Evolutionary conservation across 1,140 invertebrate species (phyloP).

Genomic region (Berghia stephanieae): DNA sequence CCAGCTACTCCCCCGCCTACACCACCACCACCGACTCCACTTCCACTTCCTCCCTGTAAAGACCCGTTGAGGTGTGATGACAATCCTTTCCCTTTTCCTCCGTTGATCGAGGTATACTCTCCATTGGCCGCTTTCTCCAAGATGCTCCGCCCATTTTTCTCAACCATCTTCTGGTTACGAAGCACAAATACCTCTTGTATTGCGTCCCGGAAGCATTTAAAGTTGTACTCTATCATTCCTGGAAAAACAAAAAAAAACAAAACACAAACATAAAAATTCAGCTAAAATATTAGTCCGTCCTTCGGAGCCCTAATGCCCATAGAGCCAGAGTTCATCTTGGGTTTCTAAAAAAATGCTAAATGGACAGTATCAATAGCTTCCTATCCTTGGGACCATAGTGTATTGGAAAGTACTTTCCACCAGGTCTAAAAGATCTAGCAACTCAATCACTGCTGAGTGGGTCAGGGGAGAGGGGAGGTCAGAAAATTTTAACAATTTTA

Average conservation of each 20-base stretch:
- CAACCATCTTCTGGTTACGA: conserved; percentile 41
- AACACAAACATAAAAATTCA: background rate
- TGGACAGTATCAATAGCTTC: background rate
- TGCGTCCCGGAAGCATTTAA: conserved; percentile 89
- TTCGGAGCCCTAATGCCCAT: background rate
- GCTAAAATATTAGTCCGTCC: background rate
- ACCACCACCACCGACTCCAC: background rate
- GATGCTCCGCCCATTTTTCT: background rate
- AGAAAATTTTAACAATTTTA: too few relatives aligned
- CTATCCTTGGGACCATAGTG: too few relatives aligned
- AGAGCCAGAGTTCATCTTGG: background rate
- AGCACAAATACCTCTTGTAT: conserved; percentile 66
- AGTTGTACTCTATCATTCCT: conserved; percentile 97
- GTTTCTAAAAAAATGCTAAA: background rate
- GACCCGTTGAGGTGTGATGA: background rate
- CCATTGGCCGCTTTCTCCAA: background rate
- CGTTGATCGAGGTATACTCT: background rate
- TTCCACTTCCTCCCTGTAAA: background rate
- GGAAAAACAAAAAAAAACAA: conserved; percentile 54
- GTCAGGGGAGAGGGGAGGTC: too few relatives aligned
- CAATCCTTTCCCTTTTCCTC: background rate
- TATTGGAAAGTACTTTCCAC: too few relatives aligned
- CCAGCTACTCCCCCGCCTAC: conserved; percentile 13
- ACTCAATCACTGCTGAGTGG: too few relatives aligned
- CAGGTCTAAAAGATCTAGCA: too few relatives aligned